These are phyloP conservation scores for Semnopithecus entellus DNA, from an alignment of 2,113 vertebrate species.

Conservation along the genomic window DNA sequence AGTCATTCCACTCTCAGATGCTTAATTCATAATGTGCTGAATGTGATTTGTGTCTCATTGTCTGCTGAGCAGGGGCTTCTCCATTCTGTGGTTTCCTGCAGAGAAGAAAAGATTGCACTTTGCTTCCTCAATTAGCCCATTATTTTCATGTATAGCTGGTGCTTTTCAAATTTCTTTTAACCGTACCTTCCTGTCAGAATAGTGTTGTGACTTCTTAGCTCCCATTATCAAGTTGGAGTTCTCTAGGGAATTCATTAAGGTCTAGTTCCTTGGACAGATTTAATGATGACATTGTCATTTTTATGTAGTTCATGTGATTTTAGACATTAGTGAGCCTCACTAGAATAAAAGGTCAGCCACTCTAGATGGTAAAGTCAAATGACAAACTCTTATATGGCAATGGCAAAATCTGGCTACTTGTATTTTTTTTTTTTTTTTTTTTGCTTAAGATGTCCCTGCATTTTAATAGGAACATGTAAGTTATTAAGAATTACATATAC, in stretches of 20 bases:
- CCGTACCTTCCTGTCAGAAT: conserved; percentile 28
- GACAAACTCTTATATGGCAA: neutral
- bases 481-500: neutral
- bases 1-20: conserved; percentile 37
- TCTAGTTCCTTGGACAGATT: neutral
- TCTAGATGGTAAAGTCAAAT: neutral
- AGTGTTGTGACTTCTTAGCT: neutral
- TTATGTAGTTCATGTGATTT: neutral
- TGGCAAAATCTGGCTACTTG: neutral
- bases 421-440: neutral
- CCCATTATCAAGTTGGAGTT: neutral
- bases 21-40: conserved; percentile 60
- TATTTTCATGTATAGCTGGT: neutral
- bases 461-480: neutral
- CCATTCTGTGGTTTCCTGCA: conserved; percentile 8
- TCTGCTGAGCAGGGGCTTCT: conserved; percentile 54
- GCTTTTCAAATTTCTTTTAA: neutral
- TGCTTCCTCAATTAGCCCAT: conserved; percentile 51
- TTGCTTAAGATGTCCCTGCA: neutral
- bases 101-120: conserved; percentile 58
- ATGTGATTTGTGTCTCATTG: conserved; percentile 61
- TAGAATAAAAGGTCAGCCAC: neutral
- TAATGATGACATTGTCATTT: neutral
- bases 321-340: neutral
- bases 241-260: conserved; percentile 16